Base-by-base conservation (phyloP, 1,140 invertebrate genomes). In the Drosophila serrata region DNA sequence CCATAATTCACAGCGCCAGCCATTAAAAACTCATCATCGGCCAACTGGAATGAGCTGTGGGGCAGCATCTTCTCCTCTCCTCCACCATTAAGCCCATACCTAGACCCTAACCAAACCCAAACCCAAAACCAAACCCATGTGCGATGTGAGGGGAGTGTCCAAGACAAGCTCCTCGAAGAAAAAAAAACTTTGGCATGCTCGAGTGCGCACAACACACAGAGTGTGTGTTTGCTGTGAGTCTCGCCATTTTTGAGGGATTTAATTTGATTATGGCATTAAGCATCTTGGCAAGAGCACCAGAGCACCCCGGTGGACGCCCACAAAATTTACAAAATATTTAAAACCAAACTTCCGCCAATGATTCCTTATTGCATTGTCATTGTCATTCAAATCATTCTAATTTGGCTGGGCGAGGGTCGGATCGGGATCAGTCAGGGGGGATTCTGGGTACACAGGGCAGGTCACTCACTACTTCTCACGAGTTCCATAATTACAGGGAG, bases 251-350 rank as follows among this genome's bases (percentile, higher is more conserved):
- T 82, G 7, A n/a, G 37, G 42, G 29, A 46, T 40, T 48, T 72
- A 72, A 72, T 72, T 72, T 48, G 43, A 58, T 76, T 75, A 75
- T 67, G n/a, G 29, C 49, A 69, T 65, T 48, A 55, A 74, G 51
- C 51, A 55, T 39, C 43, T 68, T 62, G 59, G 33, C 29, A n/a
- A 15, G n/a, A n/a, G 13, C 19, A n/a, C 37, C 33, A 29, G 49
- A n/a, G 37, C 19, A 42, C 37, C 29, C 33, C 13, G 45, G 81
- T 65, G 56, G 68, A 88, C 85, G 85, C 85, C 85, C 85, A 90
- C 85, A 88, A 88, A 88, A 88, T 88, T 81, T 88, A 85, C 85
- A 90, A 90, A 88, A 88, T 90, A 88, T 88, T 88, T 90, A 88
- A 88, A 88, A 88, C 84, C 85, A 55, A 90, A 85, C 74, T 85